Evolutionary conservation across 2,113 vertebrate genomes (phyloP), one percentile per base, ranked within the genome.

Genomic region (Clarias batrachus): DNA sequence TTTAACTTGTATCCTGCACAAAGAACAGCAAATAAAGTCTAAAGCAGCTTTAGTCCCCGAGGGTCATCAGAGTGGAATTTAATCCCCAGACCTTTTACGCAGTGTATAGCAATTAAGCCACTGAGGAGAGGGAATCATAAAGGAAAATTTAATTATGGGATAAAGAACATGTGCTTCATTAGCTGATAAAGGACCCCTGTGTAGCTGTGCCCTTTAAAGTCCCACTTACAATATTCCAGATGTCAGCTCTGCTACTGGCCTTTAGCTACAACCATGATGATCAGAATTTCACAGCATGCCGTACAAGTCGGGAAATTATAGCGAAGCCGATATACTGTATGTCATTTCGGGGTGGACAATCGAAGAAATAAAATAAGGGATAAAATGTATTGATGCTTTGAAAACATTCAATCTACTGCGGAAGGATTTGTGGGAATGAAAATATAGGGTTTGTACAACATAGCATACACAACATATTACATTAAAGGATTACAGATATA

Each of bases 81-180:
- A 68, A 80, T 86, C n/a, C n/a, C 59, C 30, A 27, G 12, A 77
- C 12, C 21, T 59, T 68, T 79, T 80, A 66, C 9, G 52, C 3
- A 30, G 60, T 16, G 52, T 86, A n/a, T 25, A 57, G 41, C 33
- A 54, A 85, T 85, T 66, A 78, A 30, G 27, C 56, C 71, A 85
- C 71, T 41, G 37, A 77, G 27, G 37, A 52, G 37, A 52, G 6
- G 19, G 52, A 85, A 66, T 78, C 48, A 30, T 54, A 66, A 27
- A 62, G 41, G 41, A 54, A 52, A 65, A 63, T 65, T 66, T 77
- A 76, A 85, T 77, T 77, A 76, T 27, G 70, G 57, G 57, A 59
- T 77, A 21, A 83, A 77, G 56, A 77, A 77, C 71, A 63, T 85
- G 30, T n/a, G 12, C 57, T 76, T 62, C 70, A 48, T 76, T 60